These are phyloP conservation scores for Platycheirus albimanus DNA, from an alignment of 2,888 invertebrate genomes.

Conservation along the genomic window DNA sequence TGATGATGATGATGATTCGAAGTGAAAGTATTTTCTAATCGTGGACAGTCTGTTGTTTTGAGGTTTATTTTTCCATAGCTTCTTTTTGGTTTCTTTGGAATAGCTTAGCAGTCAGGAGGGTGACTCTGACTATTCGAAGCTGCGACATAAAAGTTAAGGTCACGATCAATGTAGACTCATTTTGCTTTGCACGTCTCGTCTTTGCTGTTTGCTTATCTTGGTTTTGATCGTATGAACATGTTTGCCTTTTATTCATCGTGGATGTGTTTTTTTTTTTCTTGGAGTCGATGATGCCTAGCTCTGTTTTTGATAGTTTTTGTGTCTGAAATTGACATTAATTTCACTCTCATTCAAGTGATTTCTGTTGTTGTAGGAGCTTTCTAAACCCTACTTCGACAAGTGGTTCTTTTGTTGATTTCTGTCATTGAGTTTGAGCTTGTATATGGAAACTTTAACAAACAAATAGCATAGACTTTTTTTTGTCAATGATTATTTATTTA, in stretches of 20 bases:
- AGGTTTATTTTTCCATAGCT: not conserved
- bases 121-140: conserved; percentile 20
- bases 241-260: conserved; percentile 7
- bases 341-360: conserved; percentile 6
- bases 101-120: conserved; percentile 31
- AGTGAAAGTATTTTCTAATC: conserved; percentile 72
- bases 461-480: too few relatives aligned
- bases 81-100: conserved; percentile 30
- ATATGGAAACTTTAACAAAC: too few relatives aligned
- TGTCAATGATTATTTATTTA: too few relatives aligned
- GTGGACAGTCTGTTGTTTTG: conserved; percentile 45
- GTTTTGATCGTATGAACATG: conserved; percentile 12
- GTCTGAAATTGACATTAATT: conserved; percentile 21
- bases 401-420: conserved; percentile 13
- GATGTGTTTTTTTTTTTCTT: not conserved
- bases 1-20: conserved; percentile 57
- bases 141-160: conserved; percentile 54
- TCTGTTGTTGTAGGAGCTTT: conserved; percentile 22
- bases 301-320: conserved; percentile 12
- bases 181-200: conserved; percentile 21
- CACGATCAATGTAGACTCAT: conserved; percentile 57
- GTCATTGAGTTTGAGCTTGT: too few relatives aligned
- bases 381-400: conserved; percentile 22
- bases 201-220: conserved; percentile 1
- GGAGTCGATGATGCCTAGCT: conserved; percentile 9